Evolutionary conservation across 2,113 vertebrate genomes (phyloP).

Genomic region (Syrmaticus mikado): DNA sequence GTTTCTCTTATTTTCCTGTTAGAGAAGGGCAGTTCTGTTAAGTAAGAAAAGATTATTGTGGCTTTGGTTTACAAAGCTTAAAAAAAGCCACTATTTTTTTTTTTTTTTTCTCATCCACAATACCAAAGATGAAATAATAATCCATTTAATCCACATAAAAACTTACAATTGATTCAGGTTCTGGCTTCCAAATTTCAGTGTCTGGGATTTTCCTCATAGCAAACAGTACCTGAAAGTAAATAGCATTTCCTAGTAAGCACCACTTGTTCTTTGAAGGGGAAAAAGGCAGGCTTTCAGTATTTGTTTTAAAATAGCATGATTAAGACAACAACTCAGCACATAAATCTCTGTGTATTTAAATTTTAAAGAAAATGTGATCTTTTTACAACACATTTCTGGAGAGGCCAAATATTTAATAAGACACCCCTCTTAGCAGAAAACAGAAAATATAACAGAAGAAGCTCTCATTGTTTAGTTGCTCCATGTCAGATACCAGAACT

Average conservation of each 20-base stretch:
- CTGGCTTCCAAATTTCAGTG: slow-evolving; percentile 89
- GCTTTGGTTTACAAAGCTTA: neutral
- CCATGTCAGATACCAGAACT: neutral
- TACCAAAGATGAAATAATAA: neutral
- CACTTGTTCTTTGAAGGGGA: neutral
- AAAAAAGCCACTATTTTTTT: neutral
- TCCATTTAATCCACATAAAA: slow-evolving; percentile 22
- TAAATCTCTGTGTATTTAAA: neutral
- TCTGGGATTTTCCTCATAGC: slow-evolving; percentile 86
- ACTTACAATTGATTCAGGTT: slow-evolving; percentile 87
- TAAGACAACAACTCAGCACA: neutral
- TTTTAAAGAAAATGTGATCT: neutral
- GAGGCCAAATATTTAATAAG: neutral
- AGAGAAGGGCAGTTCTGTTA: neutral
- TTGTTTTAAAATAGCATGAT: neutral
- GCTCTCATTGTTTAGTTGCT: neutral
- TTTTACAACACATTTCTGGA: neutral
- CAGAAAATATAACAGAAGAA: neutral
- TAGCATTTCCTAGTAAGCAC: neutral
- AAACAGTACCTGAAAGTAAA: slow-evolving; percentile 85
- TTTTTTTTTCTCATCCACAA: neutral
- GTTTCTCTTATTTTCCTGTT: neutral
- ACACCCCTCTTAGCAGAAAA: neutral
- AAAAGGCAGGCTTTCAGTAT: neutral
- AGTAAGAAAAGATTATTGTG: neutral